Percentiles rank a stretch among this genome's conserved stretches.
Evolutionary conservation across 1,140 invertebrate species (phyloP).

Genomic region (Leptopilina boulardi): DNA sequence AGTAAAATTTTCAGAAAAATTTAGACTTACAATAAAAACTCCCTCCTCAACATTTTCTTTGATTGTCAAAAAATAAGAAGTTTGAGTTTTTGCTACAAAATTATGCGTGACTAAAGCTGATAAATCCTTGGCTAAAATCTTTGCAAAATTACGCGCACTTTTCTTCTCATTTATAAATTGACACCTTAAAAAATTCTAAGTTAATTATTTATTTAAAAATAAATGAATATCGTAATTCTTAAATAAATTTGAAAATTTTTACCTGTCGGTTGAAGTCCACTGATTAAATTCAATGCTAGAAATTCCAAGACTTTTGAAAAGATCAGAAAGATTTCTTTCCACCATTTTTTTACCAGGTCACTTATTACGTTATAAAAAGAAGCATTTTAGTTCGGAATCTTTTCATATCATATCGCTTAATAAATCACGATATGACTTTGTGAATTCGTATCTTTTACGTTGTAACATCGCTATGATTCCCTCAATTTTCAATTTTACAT

Average conservation of each 20-base stretch:
- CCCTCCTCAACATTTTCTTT: constrained; percentile 34
- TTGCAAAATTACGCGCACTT: constrained; percentile 34
- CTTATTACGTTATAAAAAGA: neutral
- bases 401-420: neutral
- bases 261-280: constrained; percentile 2
- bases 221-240: too few relatives aligned
- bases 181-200: neutral
- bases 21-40: constrained; percentile 29
- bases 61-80: constrained; percentile 18
- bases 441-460: neutral
- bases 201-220: too few relatives aligned
- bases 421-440: neutral
- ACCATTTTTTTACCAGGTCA: neutral
- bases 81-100: constrained; percentile 37
- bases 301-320: neutral
- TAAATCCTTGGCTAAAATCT: constrained; percentile 4
- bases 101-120: constrained; percentile 33
- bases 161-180: constrained; percentile 30
- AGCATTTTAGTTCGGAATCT: neutral
- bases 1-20: constrained; percentile 36
- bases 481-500: constrained; percentile 1
- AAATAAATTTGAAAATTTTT: neutral
- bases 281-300: neutral
- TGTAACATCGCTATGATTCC: neutral
- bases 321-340: neutral